phyloP scores from a whole-genome alignment of 2,113 vertebrate genomes.

The Ginglymostoma cirratum region DNA sequence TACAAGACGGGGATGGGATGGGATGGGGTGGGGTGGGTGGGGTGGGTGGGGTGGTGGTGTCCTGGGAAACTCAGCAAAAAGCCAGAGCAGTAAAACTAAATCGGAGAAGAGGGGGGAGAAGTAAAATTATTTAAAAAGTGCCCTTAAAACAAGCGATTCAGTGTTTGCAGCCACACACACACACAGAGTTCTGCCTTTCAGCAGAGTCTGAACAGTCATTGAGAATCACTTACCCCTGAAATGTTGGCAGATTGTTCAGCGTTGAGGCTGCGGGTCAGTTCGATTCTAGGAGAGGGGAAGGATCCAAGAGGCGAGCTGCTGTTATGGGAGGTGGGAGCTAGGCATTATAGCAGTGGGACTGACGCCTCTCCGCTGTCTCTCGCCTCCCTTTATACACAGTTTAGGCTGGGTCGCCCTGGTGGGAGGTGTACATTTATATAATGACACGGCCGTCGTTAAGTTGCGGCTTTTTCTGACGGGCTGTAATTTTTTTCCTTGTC shows the following conservation, averaged over 20 bases:
- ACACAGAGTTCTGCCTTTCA: background rate
- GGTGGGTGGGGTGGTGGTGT: background rate
- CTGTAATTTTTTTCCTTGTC: background rate
- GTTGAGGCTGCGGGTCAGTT: background rate
- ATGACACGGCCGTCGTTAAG: background rate
- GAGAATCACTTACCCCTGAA: background rate
- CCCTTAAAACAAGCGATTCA: background rate
- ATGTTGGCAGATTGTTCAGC: background rate
- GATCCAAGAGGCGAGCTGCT: background rate
- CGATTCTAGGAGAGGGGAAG: background rate
- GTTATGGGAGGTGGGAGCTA: background rate
- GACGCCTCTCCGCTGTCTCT: background rate
- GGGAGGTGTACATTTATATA: background rate
- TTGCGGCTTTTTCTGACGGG: background rate
- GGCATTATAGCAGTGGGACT: background rate
- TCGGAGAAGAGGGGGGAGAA: no score
- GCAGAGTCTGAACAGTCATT: background rate
- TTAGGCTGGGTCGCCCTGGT: background rate
- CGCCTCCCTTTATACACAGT: background rate
- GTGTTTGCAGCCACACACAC: background rate
- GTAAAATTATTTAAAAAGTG: background rate
- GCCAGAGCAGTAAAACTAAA: background rate
- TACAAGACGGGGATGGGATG: background rate
- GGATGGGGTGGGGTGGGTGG: no score
- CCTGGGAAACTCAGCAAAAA: background rate